Conservation (phyloP, 2,888 invertebrate genomes). For the Cetonia aurata region DNA sequence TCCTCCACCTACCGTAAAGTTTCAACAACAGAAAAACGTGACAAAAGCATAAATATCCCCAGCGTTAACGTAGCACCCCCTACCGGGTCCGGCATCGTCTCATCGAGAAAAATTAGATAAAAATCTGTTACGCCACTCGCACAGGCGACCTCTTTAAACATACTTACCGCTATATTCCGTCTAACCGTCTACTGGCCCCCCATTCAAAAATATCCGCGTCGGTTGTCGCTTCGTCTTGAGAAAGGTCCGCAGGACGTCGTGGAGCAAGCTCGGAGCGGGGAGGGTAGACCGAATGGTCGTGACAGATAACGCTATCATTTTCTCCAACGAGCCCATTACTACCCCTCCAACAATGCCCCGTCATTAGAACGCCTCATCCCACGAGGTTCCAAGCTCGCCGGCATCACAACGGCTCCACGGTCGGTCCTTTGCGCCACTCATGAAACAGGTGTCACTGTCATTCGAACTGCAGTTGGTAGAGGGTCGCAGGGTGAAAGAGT, state of each 20-base stretch:
- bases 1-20: background rate
- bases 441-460: constrained; percentile 37
- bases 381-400: constrained; percentile 16
- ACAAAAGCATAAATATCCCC: background rate
- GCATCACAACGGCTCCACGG: constrained; percentile 6
- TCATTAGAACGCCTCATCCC: constrained; percentile 57
- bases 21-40: background rate
- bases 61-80: too few species aligned
- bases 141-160: constrained; percentile 1
- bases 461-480: constrained; percentile 10
- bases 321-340: constrained; percentile 62
- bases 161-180: constrained; percentile 4
- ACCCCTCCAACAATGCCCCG: constrained; percentile 59
- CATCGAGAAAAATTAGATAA: constrained; percentile 1
- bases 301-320: constrained; percentile 65
- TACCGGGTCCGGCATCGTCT: too few species aligned
- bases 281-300: constrained; percentile 59
- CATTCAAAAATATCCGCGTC: constrained; percentile 29
- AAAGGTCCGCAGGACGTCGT: constrained; percentile 15
- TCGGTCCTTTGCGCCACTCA: constrained; percentile 27
- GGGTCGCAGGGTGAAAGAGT: too few species aligned
- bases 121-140: constrained; percentile 9
- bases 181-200: background rate
- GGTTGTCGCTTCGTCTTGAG: constrained; percentile 17
- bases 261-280: constrained; percentile 4